Conservation (phyloP, 2,888 invertebrate genomes). For the Drosophila hamatofila region DNA sequence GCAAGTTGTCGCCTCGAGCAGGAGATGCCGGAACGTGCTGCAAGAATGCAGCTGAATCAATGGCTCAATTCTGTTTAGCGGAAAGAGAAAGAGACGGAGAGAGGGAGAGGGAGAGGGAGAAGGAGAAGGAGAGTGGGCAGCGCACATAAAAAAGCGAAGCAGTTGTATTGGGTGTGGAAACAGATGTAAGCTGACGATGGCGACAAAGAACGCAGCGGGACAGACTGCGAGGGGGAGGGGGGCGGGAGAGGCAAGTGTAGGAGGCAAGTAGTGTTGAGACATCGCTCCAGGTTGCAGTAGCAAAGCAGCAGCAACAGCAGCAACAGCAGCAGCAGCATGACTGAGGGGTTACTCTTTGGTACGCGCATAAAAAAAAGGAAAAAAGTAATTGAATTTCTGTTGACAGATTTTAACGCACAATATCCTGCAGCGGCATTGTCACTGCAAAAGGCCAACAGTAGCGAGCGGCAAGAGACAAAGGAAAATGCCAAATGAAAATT, state of each 20-base stretch:
- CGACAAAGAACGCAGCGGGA: conserved; percentile 32
- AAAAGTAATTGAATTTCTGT: conserved; percentile 80
- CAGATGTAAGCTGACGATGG: conserved; percentile 68
- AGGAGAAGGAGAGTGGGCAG: conserved; percentile 5
- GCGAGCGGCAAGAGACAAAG: conserved; percentile 19
- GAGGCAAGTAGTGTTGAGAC: conserved; percentile 7
- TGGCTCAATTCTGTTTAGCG: conserved; percentile 51
- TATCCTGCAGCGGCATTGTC: conserved; percentile 74
- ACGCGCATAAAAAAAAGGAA: conserved; percentile 1
- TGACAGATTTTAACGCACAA: conserved; percentile 81
- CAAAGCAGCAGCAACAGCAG: background rate
- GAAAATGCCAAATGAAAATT: conserved; percentile 31
- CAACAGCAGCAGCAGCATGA: background rate
- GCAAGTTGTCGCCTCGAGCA: conserved; percentile 34
- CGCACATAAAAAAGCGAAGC: conserved; percentile 41
- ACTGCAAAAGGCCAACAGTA: conserved; percentile 36
- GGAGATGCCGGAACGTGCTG: conserved; percentile 34
- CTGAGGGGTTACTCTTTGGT: conserved; percentile 2
- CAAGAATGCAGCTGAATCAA: conserved; percentile 43
- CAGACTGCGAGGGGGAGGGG: background rate
- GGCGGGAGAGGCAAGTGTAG: background rate
- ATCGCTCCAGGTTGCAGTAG: background rate
- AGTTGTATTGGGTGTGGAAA: conserved; percentile 49
- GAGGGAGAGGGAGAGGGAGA: background rate
- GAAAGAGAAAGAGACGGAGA: background rate